Evolutionary conservation across 2,888 invertebrate genomes (phyloP).

Genomic region (Aspidiotus rigidus): DNA sequence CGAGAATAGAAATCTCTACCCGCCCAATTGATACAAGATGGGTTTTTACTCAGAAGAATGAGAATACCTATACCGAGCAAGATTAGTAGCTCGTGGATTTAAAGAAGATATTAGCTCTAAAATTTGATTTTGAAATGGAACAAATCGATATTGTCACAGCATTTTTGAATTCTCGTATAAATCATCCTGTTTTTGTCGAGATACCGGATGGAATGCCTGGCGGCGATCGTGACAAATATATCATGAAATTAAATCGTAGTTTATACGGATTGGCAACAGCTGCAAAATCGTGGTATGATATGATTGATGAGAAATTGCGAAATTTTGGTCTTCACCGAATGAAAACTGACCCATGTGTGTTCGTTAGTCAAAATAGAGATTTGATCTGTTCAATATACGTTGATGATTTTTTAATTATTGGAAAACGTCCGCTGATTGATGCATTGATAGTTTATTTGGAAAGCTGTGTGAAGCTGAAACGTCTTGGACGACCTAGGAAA

Average conservation of each 20-base stretch:
- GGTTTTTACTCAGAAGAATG: too few relatives aligned
- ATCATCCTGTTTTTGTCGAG: not conserved
- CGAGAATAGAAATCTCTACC: too few relatives aligned
- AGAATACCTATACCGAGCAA: too few relatives aligned
- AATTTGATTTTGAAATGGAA: not conserved
- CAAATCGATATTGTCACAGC: constrained; percentile 1
- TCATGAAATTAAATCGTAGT: not conserved
- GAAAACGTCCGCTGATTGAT: not conserved
- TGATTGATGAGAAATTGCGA: not conserved
- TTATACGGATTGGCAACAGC: not conserved
- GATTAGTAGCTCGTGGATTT: too few relatives aligned
- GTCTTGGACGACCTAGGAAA: not conserved
- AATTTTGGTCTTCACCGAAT: not conserved
- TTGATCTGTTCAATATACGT: not conserved
- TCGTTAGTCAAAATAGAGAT: not conserved
- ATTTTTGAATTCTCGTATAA: not conserved
- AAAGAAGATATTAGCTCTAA: too few relatives aligned
- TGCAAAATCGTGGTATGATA: not conserved
- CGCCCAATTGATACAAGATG: too few relatives aligned
- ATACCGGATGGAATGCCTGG: not conserved
- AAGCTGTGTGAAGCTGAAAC: not conserved
- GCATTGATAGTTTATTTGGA: too few relatives aligned
- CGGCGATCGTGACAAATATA: not conserved
- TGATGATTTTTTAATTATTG: not conserved
- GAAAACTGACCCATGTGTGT: not conserved